Conservation (phyloP, 2,888 invertebrate species). For the Encarsia formosa region DNA sequence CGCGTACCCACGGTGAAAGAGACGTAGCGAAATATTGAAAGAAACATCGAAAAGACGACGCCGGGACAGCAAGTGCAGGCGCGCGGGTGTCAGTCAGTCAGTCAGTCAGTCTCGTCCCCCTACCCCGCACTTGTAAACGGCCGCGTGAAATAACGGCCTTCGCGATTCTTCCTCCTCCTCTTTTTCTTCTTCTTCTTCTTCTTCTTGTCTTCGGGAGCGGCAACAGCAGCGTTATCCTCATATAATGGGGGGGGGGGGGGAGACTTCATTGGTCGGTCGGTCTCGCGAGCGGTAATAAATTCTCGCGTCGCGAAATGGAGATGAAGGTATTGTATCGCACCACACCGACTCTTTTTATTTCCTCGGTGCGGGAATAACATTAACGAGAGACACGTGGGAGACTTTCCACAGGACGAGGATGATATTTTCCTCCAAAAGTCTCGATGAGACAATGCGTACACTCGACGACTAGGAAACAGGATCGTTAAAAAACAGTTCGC, state of each 20-base stretch:
- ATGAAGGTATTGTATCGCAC: too few relatives aligned
- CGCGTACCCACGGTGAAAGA: background rate
- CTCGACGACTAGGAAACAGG: too few relatives aligned
- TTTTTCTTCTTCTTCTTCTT: background rate
- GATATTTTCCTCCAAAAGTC: too few relatives aligned
- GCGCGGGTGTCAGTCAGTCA: background rate
- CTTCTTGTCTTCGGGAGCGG: conserved; percentile 2
- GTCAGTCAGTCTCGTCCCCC: background rate
- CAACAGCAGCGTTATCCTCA: too few relatives aligned
- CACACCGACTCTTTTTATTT: conserved; percentile 32
- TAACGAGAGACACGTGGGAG: too few relatives aligned
- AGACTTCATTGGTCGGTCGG: conserved; percentile 12
- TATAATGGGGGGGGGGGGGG: background rate
- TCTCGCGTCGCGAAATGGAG: conserved; percentile 39
- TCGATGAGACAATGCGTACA: too few relatives aligned
- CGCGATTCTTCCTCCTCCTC: background rate
- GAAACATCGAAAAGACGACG: conserved; percentile 6
- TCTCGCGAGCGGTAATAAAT: conserved; percentile 32
- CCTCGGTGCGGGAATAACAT: conserved; percentile 41
- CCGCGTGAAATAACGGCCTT: conserved; percentile 10
- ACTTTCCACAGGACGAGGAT: too few relatives aligned
- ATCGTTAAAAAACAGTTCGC: too few relatives aligned
- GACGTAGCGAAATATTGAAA: conserved; percentile 14
- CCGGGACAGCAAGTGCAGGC: background rate
- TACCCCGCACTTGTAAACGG: conserved; percentile 8